A percentile compares a stretch with the other conserved stretches of the same genome.
These are phyloP conservation scores for Chrysocyon brachyurus DNA, from an alignment of 2,797 vertebrate species.

Conservation along the genomic window DNA sequence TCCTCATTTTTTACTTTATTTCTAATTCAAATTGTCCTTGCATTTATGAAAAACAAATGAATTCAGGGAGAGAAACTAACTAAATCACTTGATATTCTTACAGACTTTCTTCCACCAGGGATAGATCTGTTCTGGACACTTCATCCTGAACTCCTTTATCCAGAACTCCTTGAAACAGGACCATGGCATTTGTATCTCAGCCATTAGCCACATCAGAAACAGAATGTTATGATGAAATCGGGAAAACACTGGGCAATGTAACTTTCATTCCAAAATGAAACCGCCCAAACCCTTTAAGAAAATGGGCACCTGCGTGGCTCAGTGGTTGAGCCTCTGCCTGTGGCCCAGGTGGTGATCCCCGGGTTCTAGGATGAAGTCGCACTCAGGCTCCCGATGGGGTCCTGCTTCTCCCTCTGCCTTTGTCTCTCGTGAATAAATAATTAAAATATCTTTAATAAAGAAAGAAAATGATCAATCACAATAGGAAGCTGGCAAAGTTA, in stretches of 20 bases:
- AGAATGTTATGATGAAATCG: not conserved
- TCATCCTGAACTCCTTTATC: not conserved
- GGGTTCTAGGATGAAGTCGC: too few relatives aligned
- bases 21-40: not conserved
- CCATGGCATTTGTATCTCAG: not conserved
- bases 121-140: not conserved
- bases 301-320: not conserved
- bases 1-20: not conserved
- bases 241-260: not conserved
- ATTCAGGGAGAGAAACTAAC: not conserved
- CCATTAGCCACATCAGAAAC: too few relatives aligned
- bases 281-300: not conserved
- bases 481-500: not conserved
- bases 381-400: too few relatives aligned
- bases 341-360: too few relatives aligned
- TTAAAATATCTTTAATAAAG: too few relatives aligned
- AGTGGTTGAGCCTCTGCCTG: too few relatives aligned
- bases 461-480: not conserved
- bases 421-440: too few relatives aligned
- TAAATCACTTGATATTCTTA: not conserved
- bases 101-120: not conserved
- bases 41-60: not conserved
- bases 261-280: slow-evolving; percentile 41
- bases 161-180: not conserved
- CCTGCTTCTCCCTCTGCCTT: too few relatives aligned